Percentiles rank a stretch among this genome's conserved stretches.
These are phyloP conservation scores for Channallabes apus DNA, from an alignment of 2,797 vertebrate species.

Conservation along the genomic window DNA sequence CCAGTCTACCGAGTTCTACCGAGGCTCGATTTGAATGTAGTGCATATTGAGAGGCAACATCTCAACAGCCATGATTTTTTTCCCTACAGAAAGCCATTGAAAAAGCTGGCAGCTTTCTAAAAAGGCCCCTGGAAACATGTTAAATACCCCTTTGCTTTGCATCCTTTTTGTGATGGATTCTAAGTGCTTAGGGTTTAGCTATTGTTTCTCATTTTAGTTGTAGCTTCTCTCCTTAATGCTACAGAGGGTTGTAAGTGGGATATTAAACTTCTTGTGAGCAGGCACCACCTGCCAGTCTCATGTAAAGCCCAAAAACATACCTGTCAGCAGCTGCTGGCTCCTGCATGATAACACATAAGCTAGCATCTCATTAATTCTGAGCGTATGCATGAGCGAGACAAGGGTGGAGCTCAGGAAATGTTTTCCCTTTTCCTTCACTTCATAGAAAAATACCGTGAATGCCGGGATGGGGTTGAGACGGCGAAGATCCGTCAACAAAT, in stretches of 20 bases:
- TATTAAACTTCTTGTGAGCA: slow-evolving; percentile 50
- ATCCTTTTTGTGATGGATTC: slow-evolving; percentile 33
- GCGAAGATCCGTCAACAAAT: slow-evolving; percentile 47
- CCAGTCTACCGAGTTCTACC: not conserved
- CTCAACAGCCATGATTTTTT: slow-evolving; percentile 39
- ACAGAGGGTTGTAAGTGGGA: slow-evolving; percentile 21
- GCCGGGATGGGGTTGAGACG: slow-evolving; percentile 41
- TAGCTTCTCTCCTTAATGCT: slow-evolving; percentile 51
- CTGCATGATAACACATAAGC: slow-evolving; percentile 58
- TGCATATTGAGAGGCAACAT: slow-evolving; percentile 19
- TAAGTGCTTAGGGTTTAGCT: slow-evolving; percentile 59
- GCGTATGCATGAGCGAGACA: slow-evolving; percentile 28
- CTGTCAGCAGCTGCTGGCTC: slow-evolving; percentile 59
- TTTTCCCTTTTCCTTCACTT: slow-evolving; percentile 40
- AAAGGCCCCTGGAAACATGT: slow-evolving; percentile 45
- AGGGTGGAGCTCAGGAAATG: slow-evolving; percentile 45
- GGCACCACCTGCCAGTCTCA: slow-evolving; percentile 54
- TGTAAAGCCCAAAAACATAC: slow-evolving; percentile 55
- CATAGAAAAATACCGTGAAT: slow-evolving; percentile 39
- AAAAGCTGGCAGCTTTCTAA: slow-evolving; percentile 32
- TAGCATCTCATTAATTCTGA: slow-evolving; percentile 55
- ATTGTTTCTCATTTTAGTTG: slow-evolving; percentile 55
- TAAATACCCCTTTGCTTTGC: slow-evolving; percentile 30
- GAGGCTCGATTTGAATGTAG: slow-evolving; percentile 16
- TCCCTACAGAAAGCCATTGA: slow-evolving; percentile 31